A percentile compares a stretch with the other conserved stretches of the same genome.
phyloP scores from a whole-genome alignment of 2,797 vertebrate species.

The Hipposideros larvatus region DNA sequence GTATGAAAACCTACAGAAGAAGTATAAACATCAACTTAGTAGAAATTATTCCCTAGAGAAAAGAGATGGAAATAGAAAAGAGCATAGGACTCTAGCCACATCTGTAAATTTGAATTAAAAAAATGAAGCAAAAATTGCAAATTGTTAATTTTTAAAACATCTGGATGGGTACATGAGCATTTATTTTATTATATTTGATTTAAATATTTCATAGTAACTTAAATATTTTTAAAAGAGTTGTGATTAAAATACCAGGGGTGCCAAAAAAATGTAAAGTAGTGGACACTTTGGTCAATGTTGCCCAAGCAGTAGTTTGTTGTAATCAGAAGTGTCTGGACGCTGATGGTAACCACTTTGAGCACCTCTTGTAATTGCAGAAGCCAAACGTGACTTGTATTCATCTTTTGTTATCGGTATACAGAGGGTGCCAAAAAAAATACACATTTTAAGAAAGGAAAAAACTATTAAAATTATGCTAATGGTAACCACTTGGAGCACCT shows the following conservation, averaged over 20 bases:
- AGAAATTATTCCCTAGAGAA: neutral
- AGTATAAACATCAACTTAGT: neutral
- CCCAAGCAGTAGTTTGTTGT: no score
- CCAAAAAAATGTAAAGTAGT: no score
- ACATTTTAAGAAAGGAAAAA: no score
- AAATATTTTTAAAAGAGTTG: neutral
- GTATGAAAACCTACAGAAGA: neutral
- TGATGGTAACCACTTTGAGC: no score
- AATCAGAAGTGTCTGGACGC: no score
- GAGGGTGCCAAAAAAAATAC: no score
- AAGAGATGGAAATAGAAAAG: neutral
- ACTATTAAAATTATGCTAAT: no score
- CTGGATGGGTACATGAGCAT: neutral
- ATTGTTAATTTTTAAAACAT: neutral
- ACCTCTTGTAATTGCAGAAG: no score
- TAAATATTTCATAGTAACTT: slow-evolving; percentile 11
- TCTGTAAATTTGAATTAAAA: neutral
- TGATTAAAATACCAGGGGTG: neutral
- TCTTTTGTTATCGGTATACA: no score
- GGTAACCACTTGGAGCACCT: no score
- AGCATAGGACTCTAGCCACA: neutral
- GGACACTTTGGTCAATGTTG: no score
- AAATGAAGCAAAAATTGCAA: neutral
- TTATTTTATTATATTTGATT: neutral
- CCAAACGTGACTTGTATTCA: no score